Conservation (phyloP, 2,797 vertebrate genomes). For the Myotis findleyi region DNA sequence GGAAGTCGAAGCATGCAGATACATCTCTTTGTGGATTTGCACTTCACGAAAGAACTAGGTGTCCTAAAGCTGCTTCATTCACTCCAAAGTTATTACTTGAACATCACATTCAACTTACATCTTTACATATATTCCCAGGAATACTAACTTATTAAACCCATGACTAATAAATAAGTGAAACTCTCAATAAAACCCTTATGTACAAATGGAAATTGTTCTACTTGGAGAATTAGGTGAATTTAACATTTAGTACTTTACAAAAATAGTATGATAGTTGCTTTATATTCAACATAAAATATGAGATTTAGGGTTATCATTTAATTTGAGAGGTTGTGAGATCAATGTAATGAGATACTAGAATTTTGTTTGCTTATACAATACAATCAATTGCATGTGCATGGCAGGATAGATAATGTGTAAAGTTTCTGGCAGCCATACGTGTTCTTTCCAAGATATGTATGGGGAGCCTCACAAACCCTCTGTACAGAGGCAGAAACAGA, state of each 20-base stretch:
- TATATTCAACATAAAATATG: not conserved
- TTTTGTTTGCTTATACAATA: not conserved
- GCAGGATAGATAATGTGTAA: not conserved
- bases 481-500: not conserved
- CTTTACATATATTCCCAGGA: not conserved
- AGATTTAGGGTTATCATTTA: not conserved
- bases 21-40: not conserved
- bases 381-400: not conserved
- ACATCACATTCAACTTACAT: not conserved
- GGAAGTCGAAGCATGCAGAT: not conserved
- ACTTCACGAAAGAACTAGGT: not conserved
- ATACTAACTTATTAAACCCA: not conserved
- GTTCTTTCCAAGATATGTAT: not conserved
- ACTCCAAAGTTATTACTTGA: slow-evolving; percentile 6
- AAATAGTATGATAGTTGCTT: not conserved
- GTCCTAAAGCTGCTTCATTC: not conserved
- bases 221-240: not conserved
- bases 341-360: not conserved
- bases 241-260: not conserved
- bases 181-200: not conserved
- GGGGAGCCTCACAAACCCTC: not conserved
- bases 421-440: not conserved
- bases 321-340: not conserved
- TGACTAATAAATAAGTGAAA: not conserved
- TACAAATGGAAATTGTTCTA: not conserved